These are phyloP conservation scores for Anableps anableps DNA, from an alignment of 2,797 vertebrate species.

Conservation along the genomic window DNA sequence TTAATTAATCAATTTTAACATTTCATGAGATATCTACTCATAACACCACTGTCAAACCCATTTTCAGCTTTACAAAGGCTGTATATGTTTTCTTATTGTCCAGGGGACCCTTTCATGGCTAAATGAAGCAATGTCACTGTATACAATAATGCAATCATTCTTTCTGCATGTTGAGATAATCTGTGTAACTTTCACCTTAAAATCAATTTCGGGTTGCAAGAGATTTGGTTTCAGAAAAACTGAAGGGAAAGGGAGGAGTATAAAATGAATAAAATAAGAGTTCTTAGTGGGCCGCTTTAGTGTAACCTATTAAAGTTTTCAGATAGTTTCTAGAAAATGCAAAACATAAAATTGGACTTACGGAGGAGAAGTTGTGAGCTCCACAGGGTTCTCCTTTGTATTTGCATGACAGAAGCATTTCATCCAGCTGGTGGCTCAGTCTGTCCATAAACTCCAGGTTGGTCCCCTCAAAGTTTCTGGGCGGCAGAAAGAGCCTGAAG, in stretches of 20 bases:
- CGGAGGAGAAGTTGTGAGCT: constrained; percentile 96
- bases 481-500: constrained; percentile 95
- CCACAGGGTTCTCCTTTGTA: constrained; percentile 95
- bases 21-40: not conserved
- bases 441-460: constrained; percentile 97
- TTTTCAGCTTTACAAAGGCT: not conserved
- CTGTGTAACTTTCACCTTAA: not conserved
- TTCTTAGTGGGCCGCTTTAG: not conserved
- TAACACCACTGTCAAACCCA: not conserved
- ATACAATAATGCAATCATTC: not conserved
- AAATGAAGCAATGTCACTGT: not conserved
- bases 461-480: constrained; percentile 96
- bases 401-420: constrained; percentile 98
- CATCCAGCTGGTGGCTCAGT: constrained; percentile 95
- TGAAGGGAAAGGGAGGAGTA: not conserved
- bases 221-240: not conserved
- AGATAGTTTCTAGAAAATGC: not conserved
- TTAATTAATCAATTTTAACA: too few relatives aligned
- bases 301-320: not conserved
- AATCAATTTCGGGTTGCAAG: not conserved
- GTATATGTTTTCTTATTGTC: too few relatives aligned
- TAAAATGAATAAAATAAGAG: not conserved
- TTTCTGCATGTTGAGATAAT: not conserved
- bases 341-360: constrained; percentile 82
- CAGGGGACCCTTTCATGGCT: not conserved